Evolutionary conservation across 2,113 vertebrate genomes (phyloP), one percentile per base, ranked within the genome.

Genomic region (Coturnix japonica): DNA sequence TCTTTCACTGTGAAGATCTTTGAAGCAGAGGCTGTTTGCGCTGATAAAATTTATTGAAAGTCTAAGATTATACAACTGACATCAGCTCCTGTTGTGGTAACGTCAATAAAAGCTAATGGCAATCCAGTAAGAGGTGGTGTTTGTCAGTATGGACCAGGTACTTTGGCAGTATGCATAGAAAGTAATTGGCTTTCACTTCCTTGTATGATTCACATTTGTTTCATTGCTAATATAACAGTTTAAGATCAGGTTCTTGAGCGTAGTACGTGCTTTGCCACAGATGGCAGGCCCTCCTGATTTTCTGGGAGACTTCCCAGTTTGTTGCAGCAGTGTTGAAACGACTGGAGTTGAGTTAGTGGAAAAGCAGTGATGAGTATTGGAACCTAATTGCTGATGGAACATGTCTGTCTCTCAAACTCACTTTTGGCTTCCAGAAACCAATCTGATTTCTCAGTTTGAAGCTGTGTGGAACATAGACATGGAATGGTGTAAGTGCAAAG

Each of bases 51-150:
- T n/a, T 37, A 49, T 21, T 57, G 13, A 59, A 21, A 21, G 16
- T 64, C 21, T 78, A 10, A 67, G 86, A 61, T 9, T 57, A 37
- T 16, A 39, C 20, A 67, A 43, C 19, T 53, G 49, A 5, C 1
- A 2, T 65, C 46, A 43, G 14, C 23, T 70, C 3, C 67, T 70
- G 33, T 44, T 70, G 15, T 37, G 19, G 44, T 90, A 60, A 37
- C 16, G 26, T 44, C 59, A 59, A 28, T 37, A 54, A 35, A 61
- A 90, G 3, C 70, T 63, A 23, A 6, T 13, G n/a, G 35, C 43
- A 82, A 35, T 53, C n/a, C 2, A 1, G 64, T n/a, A 4, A 11
- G 49, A 72, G 25, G 51, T 43, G 63, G 3, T 0, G 0, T 43
- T 89, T 64, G 47, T 28, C 4, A 8, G 20, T 53, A 7, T 64